These are phyloP conservation scores for Dynastes maya DNA, from an alignment of 2,888 invertebrate genomes.

Conservation along the genomic window DNA sequence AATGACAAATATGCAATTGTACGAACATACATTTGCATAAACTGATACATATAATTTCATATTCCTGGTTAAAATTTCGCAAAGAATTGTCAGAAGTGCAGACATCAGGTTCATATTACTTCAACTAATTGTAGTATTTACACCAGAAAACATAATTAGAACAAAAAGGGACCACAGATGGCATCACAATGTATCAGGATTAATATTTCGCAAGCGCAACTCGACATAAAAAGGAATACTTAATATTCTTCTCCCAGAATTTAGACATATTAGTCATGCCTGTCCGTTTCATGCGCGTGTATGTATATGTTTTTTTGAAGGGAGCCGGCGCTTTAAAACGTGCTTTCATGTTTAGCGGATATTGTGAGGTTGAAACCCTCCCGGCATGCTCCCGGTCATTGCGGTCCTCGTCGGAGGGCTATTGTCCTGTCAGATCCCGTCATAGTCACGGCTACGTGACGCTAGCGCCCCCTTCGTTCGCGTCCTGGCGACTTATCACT, in stretches of 20 bases:
- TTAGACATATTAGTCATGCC: slow-evolving; percentile 35
- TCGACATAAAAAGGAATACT: slow-evolving; percentile 33
- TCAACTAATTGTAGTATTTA: not conserved
- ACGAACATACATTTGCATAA: no score
- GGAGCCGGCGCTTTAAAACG: slow-evolving; percentile 53
- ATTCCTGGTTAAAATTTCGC: no score
- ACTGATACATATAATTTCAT: no score
- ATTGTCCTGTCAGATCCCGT: slow-evolving; percentile 58
- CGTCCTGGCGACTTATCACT: slow-evolving; percentile 53
- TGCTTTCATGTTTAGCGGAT: slow-evolving; percentile 52
- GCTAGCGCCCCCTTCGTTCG: slow-evolving; percentile 48
- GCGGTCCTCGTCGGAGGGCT: slow-evolving; percentile 53
- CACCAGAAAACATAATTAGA: not conserved
- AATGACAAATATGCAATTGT: no score
- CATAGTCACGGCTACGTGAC: slow-evolving; percentile 54
- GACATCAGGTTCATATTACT: no score
- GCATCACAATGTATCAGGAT: not conserved
- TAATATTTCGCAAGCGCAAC: slow-evolving; percentile 5
- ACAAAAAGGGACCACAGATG: not conserved
- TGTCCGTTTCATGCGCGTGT: slow-evolving; percentile 47
- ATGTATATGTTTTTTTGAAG: slow-evolving; percentile 43
- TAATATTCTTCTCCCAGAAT: slow-evolving; percentile 26
- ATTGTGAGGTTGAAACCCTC: slow-evolving; percentile 53
- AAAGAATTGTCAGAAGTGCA: no score
- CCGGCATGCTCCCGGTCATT: slow-evolving; percentile 55